phyloP scores from a whole-genome alignment of 1,140 invertebrate species.

The Polypedilum pembai region DNA sequence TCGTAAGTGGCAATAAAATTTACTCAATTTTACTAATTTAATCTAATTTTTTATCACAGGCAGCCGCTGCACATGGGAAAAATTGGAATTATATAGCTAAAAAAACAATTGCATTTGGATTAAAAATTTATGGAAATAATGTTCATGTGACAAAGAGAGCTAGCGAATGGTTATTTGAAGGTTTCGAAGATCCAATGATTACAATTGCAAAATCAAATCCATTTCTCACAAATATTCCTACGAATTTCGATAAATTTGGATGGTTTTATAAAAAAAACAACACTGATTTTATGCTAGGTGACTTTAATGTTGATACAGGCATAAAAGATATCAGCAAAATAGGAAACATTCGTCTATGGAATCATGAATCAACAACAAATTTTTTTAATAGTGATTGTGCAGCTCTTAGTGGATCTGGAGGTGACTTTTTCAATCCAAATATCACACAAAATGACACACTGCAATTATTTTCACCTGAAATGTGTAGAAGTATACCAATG shows the following conservation, averaged over 20 bases:
- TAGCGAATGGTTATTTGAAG: constrained; percentile 67
- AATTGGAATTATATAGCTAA: constrained; percentile 50
- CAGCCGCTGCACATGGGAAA: constrained; percentile 56
- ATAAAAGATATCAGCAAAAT: constrained; percentile 50
- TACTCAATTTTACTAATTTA: neutral
- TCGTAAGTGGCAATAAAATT: constrained; percentile 52
- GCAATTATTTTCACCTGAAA: constrained; percentile 56
- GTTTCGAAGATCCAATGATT: constrained; percentile 63
- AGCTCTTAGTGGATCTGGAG: constrained; percentile 57
- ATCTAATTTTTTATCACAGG: constrained; percentile 46
- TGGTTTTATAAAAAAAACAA: constrained; percentile 77
- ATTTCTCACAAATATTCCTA: constrained; percentile 43
- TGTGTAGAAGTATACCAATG: constrained; percentile 57
- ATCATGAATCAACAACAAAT: constrained; percentile 51
- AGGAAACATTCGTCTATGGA: constrained; percentile 61
- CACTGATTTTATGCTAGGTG: constrained; percentile 59
- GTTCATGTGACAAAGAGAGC: constrained; percentile 57
- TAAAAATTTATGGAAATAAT: constrained; percentile 47
- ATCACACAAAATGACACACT: constrained; percentile 51
- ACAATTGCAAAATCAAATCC: constrained; percentile 54
- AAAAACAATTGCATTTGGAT: constrained; percentile 49
- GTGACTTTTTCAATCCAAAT: constrained; percentile 65
- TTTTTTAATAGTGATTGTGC: constrained; percentile 53
- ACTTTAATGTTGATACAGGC: constrained; percentile 66
- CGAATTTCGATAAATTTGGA: constrained; percentile 64